Evolutionary conservation across 2,797 vertebrate genomes (phyloP), one percentile per base, ranked within the genome.

Genomic region (Poecilia wingei): DNA sequence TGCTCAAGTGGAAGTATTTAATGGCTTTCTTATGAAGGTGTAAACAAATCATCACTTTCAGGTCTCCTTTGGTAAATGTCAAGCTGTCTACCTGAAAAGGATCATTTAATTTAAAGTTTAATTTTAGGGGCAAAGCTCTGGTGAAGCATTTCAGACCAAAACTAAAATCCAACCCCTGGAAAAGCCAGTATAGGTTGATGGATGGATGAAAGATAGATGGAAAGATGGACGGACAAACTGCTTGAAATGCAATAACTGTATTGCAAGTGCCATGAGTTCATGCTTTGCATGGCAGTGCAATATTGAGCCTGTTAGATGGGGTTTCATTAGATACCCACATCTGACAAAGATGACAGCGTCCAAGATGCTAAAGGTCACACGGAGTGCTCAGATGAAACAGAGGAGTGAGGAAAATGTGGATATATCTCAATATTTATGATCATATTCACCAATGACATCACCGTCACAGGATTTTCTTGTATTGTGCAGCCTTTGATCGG

Each of bases 11-110:
- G 41, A 25, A 36, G 41, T 36, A 43, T 55, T 43, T 76, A 41
- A 72, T 77, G 49, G 3, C 49, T 59, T n/a, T 39, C 25, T 69
- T 2, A 0, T 0, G 3, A 10, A 55, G 14, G 2, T 5, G 59
- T 46, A 70, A 70, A 74, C 46, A 74, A 41, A 68, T 9, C 16
- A 8, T 47, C 25, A 25, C n/a, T 75, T 74, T 78, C 43, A 18
- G 41, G 14, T 77, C 61, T 71, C 61, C 61, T 64, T n/a, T 39
- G 51, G 33, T 33, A 70, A 28, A 77, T 79, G 18, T 59, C 59
- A 83, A 36, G 31, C 43, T 49, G 72, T 9, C 51, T 41, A 14
- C n/a, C 36, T 36, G 6, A 36, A 14, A 73, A 6, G 39, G 55
- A 25, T 64, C 14, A 43, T 20, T 45, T 68, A 25, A 53, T 64